Conservation (phyloP, 2,113 vertebrate genomes). For the Spermophilus dauricus region DNA sequence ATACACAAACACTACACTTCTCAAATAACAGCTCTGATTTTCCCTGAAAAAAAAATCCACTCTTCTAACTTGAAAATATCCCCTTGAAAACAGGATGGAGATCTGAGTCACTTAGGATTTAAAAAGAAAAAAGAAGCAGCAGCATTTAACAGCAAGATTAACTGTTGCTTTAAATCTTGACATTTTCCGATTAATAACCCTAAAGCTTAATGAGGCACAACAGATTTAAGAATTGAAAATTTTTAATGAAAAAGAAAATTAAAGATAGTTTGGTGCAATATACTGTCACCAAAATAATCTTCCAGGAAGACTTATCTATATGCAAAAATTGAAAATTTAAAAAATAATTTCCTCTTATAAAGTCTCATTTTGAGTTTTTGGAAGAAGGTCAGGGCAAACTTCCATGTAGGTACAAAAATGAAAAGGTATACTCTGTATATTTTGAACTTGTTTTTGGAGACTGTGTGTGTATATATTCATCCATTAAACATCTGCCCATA, state of each 20-base stretch:
- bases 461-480: not conserved
- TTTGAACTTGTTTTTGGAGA: constrained; percentile 55
- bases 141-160: constrained; percentile 74
- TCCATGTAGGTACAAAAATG: not conserved
- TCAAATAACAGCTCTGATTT: constrained; percentile 68
- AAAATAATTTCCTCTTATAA: not conserved
- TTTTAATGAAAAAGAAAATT: constrained; percentile 74
- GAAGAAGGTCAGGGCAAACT: not conserved
- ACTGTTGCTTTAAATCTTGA: constrained; percentile 72
- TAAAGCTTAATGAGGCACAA: constrained; percentile 75
- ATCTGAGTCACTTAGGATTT: constrained; percentile 52
- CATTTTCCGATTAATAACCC: constrained; percentile 72
- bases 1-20: constrained; percentile 67
- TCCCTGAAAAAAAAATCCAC: constrained; percentile 43
- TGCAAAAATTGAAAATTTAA: constrained; percentile 28
- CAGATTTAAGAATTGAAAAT: constrained; percentile 66
- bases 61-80: constrained; percentile 54
- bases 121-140: not conserved
- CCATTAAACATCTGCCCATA: not conserved
- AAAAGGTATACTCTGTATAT: not conserved
- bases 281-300: constrained; percentile 44
- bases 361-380: constrained; percentile 47
- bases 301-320: not conserved
- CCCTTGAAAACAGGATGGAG: constrained; percentile 63
- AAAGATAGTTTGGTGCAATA: constrained; percentile 43